phyloP scores from a whole-genome alignment of 2,888 invertebrate genomes.

The Protophormia terraenovae region DNA sequence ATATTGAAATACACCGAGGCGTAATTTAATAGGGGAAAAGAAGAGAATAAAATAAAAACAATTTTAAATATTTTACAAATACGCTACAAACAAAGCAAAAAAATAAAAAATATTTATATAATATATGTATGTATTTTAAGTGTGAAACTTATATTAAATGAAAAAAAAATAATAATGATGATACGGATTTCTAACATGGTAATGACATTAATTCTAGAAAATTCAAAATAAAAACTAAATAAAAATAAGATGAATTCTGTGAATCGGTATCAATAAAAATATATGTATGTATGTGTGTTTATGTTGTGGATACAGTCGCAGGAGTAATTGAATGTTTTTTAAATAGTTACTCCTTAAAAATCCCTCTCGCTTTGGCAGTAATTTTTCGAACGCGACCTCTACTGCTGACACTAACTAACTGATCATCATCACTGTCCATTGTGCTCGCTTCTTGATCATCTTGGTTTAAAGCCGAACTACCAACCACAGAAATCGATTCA shows the following conservation, averaged over 20 bases:
- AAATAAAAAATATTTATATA: too few species aligned
- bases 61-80: slow-evolving; percentile 50
- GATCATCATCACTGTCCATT: slow-evolving; percentile 75
- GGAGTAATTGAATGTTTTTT: slow-evolving; percentile 30
- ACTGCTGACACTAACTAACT: slow-evolving; percentile 86
- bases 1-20: slow-evolving; percentile 45
- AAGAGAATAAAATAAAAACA: slow-evolving; percentile 21
- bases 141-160: slow-evolving; percentile 38
- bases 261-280: slow-evolving; percentile 38
- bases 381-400: slow-evolving; percentile 92
- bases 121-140: background rate
- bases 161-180: slow-evolving; percentile 6
- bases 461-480: slow-evolving; percentile 44
- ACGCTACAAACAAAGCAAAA: slow-evolving; percentile 35
- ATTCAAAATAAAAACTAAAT: slow-evolving; percentile 64
- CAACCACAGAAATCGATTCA: slow-evolving; percentile 49
- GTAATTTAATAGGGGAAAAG: slow-evolving; percentile 7
- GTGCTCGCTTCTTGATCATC: slow-evolving; percentile 71
- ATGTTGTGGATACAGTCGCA: slow-evolving; percentile 58
- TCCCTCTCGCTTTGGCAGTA: slow-evolving; percentile 89
- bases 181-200: slow-evolving; percentile 10
- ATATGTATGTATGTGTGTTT: slow-evolving; percentile 21
- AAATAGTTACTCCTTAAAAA: slow-evolving; percentile 80
- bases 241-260: slow-evolving; percentile 52
- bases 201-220: slow-evolving; percentile 39